Conservation (phyloP, 2,888 invertebrate species). For the Pristionchus fissidentatus region DNA sequence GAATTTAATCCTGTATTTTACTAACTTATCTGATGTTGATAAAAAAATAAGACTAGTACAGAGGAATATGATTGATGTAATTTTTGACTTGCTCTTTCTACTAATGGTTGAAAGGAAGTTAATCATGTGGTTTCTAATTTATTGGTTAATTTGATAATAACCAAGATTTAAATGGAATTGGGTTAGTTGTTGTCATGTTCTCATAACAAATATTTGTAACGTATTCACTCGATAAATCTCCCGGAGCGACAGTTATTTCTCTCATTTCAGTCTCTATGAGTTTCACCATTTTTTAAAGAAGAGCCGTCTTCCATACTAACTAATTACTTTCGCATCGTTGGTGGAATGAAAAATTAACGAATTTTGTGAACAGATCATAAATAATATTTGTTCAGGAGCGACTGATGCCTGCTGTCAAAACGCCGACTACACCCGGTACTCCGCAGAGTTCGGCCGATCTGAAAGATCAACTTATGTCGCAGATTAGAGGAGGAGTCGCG, state of each 20-base stretch:
- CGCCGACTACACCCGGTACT: neutral
- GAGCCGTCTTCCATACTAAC: too few relatives aligned
- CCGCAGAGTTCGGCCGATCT: slow-evolving; percentile 6
- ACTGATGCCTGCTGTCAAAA: neutral
- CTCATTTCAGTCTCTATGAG: too few relatives aligned
- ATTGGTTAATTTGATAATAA: neutral
- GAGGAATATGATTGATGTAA: neutral
- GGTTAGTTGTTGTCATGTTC: too few relatives aligned
- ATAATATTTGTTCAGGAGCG: slow-evolving; percentile 27
- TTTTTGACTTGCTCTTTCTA: neutral
- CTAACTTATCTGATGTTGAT: too few relatives aligned
- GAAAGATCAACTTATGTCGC: slow-evolving; percentile 20
- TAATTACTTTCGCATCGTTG: too few relatives aligned
- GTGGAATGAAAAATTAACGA: too few relatives aligned
- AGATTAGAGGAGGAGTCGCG: slow-evolving; percentile 25
- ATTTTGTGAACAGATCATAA: too few relatives aligned
- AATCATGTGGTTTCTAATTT: neutral
- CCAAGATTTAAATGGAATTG: neutral
- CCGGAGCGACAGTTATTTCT: too few relatives aligned
- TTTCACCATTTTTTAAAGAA: too few relatives aligned
- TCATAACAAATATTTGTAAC: too few relatives aligned
- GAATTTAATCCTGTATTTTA: too few relatives aligned
- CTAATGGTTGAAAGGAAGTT: neutral
- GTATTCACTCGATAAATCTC: too few relatives aligned
- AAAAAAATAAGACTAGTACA: neutral